These are phyloP conservation scores for Vulpes lagopus DNA, from an alignment of 2,113 vertebrate species.

Conservation along the genomic window DNA sequence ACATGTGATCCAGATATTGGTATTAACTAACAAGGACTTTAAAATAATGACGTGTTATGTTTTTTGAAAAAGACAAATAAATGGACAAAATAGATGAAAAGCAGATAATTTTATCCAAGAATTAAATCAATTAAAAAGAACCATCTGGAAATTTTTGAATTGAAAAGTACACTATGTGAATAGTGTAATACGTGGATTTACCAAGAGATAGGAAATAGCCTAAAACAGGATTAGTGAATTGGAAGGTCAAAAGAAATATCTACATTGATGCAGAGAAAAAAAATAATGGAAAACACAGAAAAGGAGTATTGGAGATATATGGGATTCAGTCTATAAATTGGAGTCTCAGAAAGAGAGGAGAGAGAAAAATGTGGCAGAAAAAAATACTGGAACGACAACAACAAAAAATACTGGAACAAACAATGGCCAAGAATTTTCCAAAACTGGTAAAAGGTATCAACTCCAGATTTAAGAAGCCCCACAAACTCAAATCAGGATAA, in stretches of 20 bases:
- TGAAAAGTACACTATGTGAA: not conserved
- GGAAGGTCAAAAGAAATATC: not conserved
- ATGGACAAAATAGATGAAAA: not conserved
- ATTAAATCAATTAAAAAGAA: not conserved
- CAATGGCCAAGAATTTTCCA: not conserved
- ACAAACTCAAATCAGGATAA: not conserved
- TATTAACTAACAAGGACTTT: not conserved
- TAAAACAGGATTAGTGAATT: conserved; percentile 13
- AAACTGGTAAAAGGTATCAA: not conserved
- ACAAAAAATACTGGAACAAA: not conserved
- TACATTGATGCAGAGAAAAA: not conserved
- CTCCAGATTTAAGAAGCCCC: not conserved
- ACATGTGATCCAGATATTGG: not conserved
- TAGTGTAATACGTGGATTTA: not conserved
- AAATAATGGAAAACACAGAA: not conserved
- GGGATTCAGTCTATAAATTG: not conserved
- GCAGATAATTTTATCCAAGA: not conserved
- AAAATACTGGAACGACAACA: not conserved
- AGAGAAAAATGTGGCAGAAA: not conserved
- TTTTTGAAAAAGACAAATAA: not conserved
- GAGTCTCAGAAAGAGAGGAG: not conserved
- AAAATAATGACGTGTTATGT: not conserved
- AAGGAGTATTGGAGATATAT: not conserved
- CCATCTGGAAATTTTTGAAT: not conserved
- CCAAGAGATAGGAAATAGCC: not conserved